Base-by-base conservation (phyloP, 2,113 vertebrate genomes). In the Diglossa brunneiventris region DNA sequence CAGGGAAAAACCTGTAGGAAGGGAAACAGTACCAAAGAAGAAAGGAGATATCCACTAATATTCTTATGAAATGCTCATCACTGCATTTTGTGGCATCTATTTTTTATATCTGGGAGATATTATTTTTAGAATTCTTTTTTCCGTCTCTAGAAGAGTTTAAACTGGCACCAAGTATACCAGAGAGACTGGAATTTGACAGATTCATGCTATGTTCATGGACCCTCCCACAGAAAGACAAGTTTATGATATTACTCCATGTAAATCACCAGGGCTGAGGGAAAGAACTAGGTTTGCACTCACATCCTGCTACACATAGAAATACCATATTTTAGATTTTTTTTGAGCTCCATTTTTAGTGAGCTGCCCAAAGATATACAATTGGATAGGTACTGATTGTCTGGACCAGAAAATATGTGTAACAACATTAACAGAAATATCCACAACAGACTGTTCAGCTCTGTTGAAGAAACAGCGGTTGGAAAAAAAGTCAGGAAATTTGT, bases 151-250 rank as follows among this genome's bases (percentile, higher is more conserved):
- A 84, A 92, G 46, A 50, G 75, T 85, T 95, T 86, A 39, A 93
- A 81, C 22, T 19, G 7, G 35, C 7, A 55, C 44, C 31, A 92
- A 78, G 31, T 67, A 22, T 49, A 80, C 41, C 56, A 81, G 56
- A 80, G 30, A 85, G 88, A 41, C 44, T 83, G 76, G 52, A 90
- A 92, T 83, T 88, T 89, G 94, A 83, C 68, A 90, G 79, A 93
- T 93, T 89, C 72, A 39, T 94, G 56, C 26, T 72, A 46, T 35
- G 8, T 53, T 93, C 93, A 30, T 75, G 61, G 30, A 94, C 20
- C 50, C 52, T 95, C 56, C 73, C 56, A 81, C 85, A 75, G 12
- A 49, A 35, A 93, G 86, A 92, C 73, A 93, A 61, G 85, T 93
- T 97, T 94, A 95, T 92, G 76, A 81, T 68, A 37, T 64, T 88